Percentiles rank a stretch among this genome's conserved stretches.
Evolutionary conservation across 1,140 invertebrate genomes (phyloP).

Genomic region (Diorhabda carinulata): DNA sequence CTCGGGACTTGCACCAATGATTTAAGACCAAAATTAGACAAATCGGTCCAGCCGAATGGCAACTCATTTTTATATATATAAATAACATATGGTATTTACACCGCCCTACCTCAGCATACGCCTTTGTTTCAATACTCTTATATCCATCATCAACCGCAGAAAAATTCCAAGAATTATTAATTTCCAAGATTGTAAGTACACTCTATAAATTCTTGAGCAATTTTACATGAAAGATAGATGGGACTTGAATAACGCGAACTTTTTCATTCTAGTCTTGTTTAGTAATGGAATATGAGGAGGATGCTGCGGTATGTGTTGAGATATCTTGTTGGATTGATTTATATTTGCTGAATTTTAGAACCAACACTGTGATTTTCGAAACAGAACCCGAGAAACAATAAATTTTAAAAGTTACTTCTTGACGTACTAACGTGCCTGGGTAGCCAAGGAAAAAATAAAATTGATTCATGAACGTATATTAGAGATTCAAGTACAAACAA

Average conservation of each 20-base stretch:
- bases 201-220: conserved; percentile 20
- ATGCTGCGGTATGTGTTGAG: conserved; percentile 10
- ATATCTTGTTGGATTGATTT: conserved; percentile 6
- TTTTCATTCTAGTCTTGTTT: conserved; percentile 16
- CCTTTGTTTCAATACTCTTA: conserved; percentile 3
- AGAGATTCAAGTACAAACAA: neutral
- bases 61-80: too few species aligned
- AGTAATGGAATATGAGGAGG: conserved; percentile 9
- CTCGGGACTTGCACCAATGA: too few species aligned
- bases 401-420: neutral
- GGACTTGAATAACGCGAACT: conserved; percentile 8
- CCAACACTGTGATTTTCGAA: conserved; percentile 1
- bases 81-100: too few species aligned
- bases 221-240: conserved; percentile 18
- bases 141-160: conserved; percentile 7
- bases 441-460: neutral
- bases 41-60: too few species aligned
- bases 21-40: too few species aligned
- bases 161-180: conserved; percentile 17
- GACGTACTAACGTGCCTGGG: neutral
- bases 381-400: neutral
- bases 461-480: conserved; percentile 1
- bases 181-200: conserved; percentile 19
- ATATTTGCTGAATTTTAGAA: neutral
- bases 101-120: neutral